Percentiles rank a stretch among this genome's conserved stretches.
These are phyloP conservation scores for Theropithecus gelada DNA, from an alignment of 2,113 vertebrate species.

Conservation along the genomic window DNA sequence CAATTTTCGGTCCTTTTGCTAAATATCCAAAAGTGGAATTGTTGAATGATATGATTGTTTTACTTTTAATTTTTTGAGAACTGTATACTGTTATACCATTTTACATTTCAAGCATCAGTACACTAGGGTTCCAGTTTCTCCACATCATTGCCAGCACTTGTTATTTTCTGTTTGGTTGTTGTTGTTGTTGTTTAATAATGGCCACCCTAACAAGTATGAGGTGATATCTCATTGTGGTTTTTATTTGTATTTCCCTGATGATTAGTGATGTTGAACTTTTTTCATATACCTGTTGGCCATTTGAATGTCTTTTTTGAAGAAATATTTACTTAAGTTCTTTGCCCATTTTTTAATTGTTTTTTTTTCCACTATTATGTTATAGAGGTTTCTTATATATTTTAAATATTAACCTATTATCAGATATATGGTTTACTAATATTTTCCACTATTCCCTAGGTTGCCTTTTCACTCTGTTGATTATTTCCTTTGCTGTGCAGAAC, in stretches of 20 bases:
- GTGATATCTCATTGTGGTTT: neutral
- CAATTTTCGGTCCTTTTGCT: neutral
- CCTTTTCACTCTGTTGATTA: neutral
- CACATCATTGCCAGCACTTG: neutral
- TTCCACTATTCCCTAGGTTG: neutral
- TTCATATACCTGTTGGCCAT: neutral
- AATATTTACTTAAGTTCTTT: neutral
- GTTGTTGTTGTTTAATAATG: neutral
- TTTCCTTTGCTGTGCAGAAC: neutral
- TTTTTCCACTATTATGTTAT: neutral
- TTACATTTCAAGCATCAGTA: neutral
- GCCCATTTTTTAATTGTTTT: neutral
- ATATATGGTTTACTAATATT: neutral
- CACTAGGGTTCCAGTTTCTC: neutral
- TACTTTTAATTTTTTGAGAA: neutral
- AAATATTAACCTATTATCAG: neutral
- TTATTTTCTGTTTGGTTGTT: neutral
- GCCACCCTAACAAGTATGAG: no score
- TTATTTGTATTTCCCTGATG: neutral
- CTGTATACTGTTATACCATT: neutral
- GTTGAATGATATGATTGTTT: neutral
- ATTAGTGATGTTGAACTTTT: neutral
- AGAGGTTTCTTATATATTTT: neutral
- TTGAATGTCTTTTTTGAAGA: neutral
- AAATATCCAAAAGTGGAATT: neutral